These are phyloP conservation scores for Palaemon carinicauda DNA, from an alignment of 1,140 invertebrate species.

Conservation along the genomic window DNA sequence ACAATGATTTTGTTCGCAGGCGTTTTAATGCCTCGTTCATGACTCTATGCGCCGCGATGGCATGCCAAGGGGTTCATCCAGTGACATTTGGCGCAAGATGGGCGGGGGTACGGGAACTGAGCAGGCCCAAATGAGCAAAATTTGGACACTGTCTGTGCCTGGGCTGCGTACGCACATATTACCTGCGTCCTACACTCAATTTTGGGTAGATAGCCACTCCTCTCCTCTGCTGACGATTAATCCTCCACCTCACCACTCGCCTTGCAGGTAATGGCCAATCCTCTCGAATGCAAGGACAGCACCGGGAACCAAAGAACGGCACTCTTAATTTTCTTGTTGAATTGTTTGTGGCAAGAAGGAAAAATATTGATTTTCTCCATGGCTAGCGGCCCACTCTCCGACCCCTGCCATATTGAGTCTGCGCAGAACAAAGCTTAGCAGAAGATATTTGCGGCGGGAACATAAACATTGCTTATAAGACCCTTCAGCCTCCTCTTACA, in stretches of 20 bases:
- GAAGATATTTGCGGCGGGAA: constrained; percentile 64
- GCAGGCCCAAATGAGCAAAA: constrained; percentile 56
- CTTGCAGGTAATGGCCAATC: constrained; percentile 13
- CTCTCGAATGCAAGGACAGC: constrained; percentile 10
- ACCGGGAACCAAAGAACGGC: constrained; percentile 34
- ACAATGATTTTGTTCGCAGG: background rate
- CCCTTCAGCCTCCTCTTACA: background rate
- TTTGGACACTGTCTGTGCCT: constrained; percentile 28
- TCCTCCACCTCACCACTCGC: constrained; percentile 44
- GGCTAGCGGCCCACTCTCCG: constrained; percentile 42
- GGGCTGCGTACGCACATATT: constrained; percentile 55
- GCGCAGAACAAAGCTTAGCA: constrained; percentile 68
- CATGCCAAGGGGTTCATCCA: constrained; percentile 47
- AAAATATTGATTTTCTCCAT: constrained; percentile 59
- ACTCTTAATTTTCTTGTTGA: constrained; percentile 53
- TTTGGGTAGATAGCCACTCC: background rate
- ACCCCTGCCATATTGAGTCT: constrained; percentile 67
- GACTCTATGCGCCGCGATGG: constrained; percentile 41
- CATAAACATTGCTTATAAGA: background rate
- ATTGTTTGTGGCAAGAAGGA: constrained; percentile 56
- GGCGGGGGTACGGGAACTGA: constrained; percentile 54
- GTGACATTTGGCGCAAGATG: constrained; percentile 54
- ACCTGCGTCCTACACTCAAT: constrained; percentile 43
- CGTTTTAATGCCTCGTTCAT: constrained; percentile 27
- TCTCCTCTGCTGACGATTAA: background rate